These are phyloP conservation scores for Dorcus parallelipipedus DNA, from an alignment of 2,888 invertebrate genomes.

Conservation along the genomic window DNA sequence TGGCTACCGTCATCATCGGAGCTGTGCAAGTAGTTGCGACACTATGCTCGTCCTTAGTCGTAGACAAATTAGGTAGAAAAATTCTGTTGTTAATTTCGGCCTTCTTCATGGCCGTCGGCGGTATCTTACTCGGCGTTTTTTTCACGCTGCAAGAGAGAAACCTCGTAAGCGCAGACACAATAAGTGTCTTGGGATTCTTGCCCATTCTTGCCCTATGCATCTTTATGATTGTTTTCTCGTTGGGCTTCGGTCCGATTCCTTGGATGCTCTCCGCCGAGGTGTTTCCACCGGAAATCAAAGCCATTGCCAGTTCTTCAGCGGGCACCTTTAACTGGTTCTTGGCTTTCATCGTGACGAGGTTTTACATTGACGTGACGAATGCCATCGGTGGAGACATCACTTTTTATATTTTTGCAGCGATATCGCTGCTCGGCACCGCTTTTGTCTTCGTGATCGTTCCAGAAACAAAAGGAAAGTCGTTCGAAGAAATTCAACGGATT, in stretches of 20 bases:
- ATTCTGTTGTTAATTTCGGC: conserved; percentile 71
- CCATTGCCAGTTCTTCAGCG: conserved; percentile 71
- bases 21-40: conserved; percentile 77
- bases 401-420: conserved; percentile 71
- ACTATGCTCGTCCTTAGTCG: conserved; percentile 68
- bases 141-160: conserved; percentile 54
- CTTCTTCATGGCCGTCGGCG: conserved; percentile 65
- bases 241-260: conserved; percentile 85
- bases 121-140: conserved; percentile 68
- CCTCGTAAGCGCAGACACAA: conserved; percentile 44
- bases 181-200: conserved; percentile 64
- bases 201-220: conserved; percentile 71
- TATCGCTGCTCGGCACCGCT: conserved; percentile 62
- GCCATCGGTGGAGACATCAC: conserved; percentile 61
- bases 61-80: conserved; percentile 78
- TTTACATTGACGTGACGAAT: conserved; percentile 58
- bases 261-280: conserved; percentile 84
- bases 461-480: conserved; percentile 68
- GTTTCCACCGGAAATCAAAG: conserved; percentile 75
- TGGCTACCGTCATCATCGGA: conserved; percentile 78
- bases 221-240: conserved; percentile 76
- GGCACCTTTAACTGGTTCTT: conserved; percentile 80
- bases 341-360: conserved; percentile 76
- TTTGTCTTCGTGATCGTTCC: conserved; percentile 68
- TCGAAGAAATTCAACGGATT: conserved; percentile 62